Evolutionary conservation across 2,888 invertebrate species (phyloP), one percentile per base, ranked within the genome.

Genomic region (Hirtodrosophila cameraria): DNA sequence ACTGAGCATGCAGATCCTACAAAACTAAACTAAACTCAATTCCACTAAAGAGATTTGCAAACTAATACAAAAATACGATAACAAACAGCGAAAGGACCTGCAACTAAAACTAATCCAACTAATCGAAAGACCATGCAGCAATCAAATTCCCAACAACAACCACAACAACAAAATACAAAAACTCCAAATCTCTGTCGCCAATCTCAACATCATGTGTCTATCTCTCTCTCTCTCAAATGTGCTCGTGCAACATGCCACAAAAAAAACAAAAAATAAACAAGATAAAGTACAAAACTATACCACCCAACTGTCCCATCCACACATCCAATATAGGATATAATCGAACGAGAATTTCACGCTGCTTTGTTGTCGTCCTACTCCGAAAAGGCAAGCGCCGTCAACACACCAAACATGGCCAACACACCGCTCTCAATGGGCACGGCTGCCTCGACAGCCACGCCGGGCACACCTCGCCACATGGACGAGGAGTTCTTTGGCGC

Each of bases 271-370:
- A 53, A 20, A 52, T 42, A 42, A 31, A 48, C 46, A 53, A 42
- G 36, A 48, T 52, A 53, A 53, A 53, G 60, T 49, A 46, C 58
- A 59, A 65, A 43, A 50, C 36, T 55, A 55, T 57, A 73, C 66
- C 62, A 66, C 60, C 58, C 54, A 69, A 69, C 54, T 50, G 57
- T 43, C 64, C 58, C 53, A 74, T 57, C 33, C 61, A 67, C 45
- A 67, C 58, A 70, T 53, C 53, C 60, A 45, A 86, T 83, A 67
- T 89, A 90, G 90, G 90, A 88, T 81, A 84, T 90, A 86, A 90
- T 91, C 82, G 90, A 91, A 86, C 86, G 88, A 80, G 90, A 90
- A 89, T 90, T 90, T 89, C 79, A 89, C 82, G 89, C 90, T 84
- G 90, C 89, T 87, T 87, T 90, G 81, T 87, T 90, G 81, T 90